Percentiles rank a stretch among this genome's conserved stretches.
These are phyloP conservation scores for Exephanes ischioxanthus DNA, from an alignment of 2,888 invertebrate species.

Conservation along the genomic window DNA sequence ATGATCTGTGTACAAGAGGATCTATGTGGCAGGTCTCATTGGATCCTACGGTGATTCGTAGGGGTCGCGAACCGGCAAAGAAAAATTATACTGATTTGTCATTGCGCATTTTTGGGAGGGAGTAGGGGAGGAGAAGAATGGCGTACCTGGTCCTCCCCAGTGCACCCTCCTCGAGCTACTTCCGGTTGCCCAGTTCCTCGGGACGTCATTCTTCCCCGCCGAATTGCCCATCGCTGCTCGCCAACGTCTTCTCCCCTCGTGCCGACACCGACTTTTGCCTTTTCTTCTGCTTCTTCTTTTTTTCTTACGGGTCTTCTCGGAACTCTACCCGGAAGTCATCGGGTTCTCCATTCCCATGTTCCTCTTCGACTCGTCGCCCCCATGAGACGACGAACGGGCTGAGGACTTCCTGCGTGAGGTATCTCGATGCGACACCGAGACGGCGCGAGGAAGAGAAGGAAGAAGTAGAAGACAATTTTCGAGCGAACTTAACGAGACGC, in stretches of 20 bases:
- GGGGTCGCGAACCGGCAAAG: constrained; percentile 13
- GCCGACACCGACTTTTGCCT: constrained; percentile 8
- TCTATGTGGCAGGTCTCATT: constrained; percentile 9
- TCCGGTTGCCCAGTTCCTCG: constrained; percentile 86
- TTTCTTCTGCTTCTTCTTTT: constrained; percentile 22
- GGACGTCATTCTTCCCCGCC: constrained; percentile 87
- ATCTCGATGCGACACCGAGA: constrained; percentile 4
- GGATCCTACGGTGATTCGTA: background rate
- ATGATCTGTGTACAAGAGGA: constrained; percentile 4
- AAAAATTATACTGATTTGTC: background rate
- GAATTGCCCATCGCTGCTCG: constrained; percentile 88
- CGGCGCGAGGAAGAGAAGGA: constrained; percentile 1
- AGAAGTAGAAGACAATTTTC: constrained; percentile 14
- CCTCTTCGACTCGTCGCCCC: constrained; percentile 46
- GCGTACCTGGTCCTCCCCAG: constrained; percentile 94
- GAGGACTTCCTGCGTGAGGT: constrained; percentile 51
- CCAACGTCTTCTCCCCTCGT: constrained; percentile 30
- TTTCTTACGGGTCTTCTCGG: constrained; percentile 18
- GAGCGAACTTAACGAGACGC: constrained; percentile 8
- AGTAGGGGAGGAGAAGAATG: constrained; percentile 42
- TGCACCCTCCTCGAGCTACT: constrained; percentile 89
- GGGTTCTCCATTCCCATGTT: constrained; percentile 46
- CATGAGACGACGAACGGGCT: constrained; percentile 46
- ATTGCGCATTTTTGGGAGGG: background rate
- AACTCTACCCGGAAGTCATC: constrained; percentile 61